These are phyloP conservation scores for Sarcophaga rosellei DNA, from an alignment of 2,888 invertebrate genomes.

Conservation along the genomic window DNA sequence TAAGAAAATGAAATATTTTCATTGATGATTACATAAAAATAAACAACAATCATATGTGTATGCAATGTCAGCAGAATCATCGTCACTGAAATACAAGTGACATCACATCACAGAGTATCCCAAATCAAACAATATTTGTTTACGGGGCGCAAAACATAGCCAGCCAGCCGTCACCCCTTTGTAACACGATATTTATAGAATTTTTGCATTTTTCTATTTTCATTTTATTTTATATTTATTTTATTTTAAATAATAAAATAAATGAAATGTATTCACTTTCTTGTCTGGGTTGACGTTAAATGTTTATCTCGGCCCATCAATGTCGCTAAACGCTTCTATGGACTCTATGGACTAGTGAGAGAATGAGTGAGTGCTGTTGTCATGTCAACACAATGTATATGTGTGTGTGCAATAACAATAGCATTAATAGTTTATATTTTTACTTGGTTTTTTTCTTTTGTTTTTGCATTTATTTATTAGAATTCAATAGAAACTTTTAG, in stretches of 20 bases:
- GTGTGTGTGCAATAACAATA: slow-evolving; percentile 5
- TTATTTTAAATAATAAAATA: background rate
- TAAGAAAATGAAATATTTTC: slow-evolving; percentile 33
- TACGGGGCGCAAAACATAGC: background rate
- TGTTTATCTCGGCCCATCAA: background rate
- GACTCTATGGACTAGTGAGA: background rate
- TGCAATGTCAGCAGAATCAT: background rate
- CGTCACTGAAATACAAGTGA: background rate
- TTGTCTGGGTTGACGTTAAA: slow-evolving; percentile 30
- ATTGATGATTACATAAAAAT: slow-evolving; percentile 20
- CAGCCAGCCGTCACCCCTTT: too few species aligned
- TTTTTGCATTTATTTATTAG: slow-evolving; percentile 16
- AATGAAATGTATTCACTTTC: slow-evolving; percentile 45
- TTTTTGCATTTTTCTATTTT: too few species aligned
- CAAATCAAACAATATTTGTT: slow-evolving; percentile 32
- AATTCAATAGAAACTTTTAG: slow-evolving; percentile 36
- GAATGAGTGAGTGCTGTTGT: slow-evolving; percentile 34
- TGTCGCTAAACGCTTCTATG: background rate
- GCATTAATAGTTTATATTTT: background rate
- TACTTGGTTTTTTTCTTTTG: background rate
- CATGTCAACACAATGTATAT: slow-evolving; percentile 27
- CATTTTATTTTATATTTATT: background rate
- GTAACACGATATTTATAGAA: too few species aligned
- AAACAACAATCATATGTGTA: slow-evolving; percentile 25
- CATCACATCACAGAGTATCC: background rate